phyloP scores from a whole-genome alignment of 2,113 vertebrate species.

The Antechinus flavipes region DNA sequence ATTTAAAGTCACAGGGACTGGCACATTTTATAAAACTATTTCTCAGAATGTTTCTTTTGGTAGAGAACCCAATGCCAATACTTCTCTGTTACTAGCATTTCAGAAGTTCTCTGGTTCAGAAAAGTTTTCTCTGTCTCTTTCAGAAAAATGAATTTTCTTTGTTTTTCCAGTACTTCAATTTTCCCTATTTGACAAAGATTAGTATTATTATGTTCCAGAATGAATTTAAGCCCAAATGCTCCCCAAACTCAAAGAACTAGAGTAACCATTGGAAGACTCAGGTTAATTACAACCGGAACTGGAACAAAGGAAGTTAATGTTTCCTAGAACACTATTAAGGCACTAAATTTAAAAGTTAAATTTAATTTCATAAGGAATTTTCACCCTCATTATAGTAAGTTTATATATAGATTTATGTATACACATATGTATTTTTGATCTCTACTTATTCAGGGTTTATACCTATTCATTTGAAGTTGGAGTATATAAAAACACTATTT shows the following conservation, averaged over 20 bases:
- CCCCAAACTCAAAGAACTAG: slow-evolving; percentile 45
- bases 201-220: slow-evolving; percentile 47
- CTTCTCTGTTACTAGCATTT: slow-evolving; percentile 37
- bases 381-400: slow-evolving; percentile 17
- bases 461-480: slow-evolving; percentile 37
- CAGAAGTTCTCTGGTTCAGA: slow-evolving; percentile 66
- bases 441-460: slow-evolving; percentile 65
- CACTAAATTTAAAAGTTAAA: slow-evolving; percentile 13
- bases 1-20: slow-evolving; percentile 49
- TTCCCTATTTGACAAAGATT: slow-evolving; percentile 67
- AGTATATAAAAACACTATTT: slow-evolving; percentile 33
- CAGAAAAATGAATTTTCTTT: slow-evolving; percentile 77
- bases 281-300: slow-evolving; percentile 6
- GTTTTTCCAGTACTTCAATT: slow-evolving; percentile 52
- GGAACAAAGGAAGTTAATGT: background rate
- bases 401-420: too few species aligned
- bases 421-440: background rate
- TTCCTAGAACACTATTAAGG: background rate
- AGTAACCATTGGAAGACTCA: background rate
- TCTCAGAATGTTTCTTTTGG: slow-evolving; percentile 63
- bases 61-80: slow-evolving; percentile 45
- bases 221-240: slow-evolving; percentile 44
- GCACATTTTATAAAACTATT: slow-evolving; percentile 49
- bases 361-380: slow-evolving; percentile 14
- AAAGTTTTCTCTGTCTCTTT: slow-evolving; percentile 57